Evolutionary conservation across 2,888 invertebrate genomes (phyloP), one percentile per base, ranked within the genome.

Genomic region (Linnaemya vulpina): DNA sequence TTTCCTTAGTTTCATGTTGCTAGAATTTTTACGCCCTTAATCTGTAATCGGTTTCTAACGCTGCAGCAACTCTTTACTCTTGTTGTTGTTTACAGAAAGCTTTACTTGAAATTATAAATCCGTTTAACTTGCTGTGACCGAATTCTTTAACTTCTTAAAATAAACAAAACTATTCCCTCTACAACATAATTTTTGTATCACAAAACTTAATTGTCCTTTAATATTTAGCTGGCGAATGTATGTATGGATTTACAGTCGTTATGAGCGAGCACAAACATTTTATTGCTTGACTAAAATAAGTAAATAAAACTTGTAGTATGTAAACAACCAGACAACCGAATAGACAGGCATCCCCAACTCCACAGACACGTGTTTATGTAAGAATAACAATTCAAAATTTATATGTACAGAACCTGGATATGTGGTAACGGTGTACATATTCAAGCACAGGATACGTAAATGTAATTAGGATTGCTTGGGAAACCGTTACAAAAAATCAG

Each of bases 361-460:
- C 35, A 38, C 35, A 55, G 65, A 49, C 71, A 79, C 55, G 63
- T 73, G 55, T 55, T 79, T 73, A 73, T 63, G 46, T 71, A 55
- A 25, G 22, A 79, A 63, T 63, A 78, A 78, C 60, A 78, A 78
- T 40, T 49, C 17, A 35, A 17, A 30, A 43, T 17, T n/a, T 25
- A 25, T 1, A 13, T 40, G 13, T 9, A 40, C 2, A 43, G 13
- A 40, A 7, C 1, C 1, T 17, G 49, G 1, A 46, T 49, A 5
- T 49, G 17, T 49, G 17, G 7, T n/a, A 49, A 49, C 51, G 51
- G 10, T 3, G 5, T 46, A 51, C 8, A 3, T 20, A 8, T 11
- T 11, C 10, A 20, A 10, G 15, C 77, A 49, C 17, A 60, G 68
- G 76, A 49, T 58, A 76, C 46, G 15, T 46, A 46, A 46, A 46